phyloP scores from a whole-genome alignment of 2,888 invertebrate genomes.

The Drosophila pseudotakahashii region DNA sequence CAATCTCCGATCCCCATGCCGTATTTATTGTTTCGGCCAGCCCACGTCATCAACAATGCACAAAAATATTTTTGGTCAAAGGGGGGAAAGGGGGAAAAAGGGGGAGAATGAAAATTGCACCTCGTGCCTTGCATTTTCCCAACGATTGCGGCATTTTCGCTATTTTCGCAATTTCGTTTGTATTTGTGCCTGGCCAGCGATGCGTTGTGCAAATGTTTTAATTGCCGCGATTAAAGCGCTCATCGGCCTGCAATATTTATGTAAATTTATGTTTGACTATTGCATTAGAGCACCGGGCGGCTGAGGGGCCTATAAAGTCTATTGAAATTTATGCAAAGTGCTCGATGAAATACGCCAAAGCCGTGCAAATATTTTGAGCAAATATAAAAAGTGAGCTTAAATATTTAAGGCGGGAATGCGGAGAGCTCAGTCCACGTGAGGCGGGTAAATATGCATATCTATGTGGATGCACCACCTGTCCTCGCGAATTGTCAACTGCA shows the following conservation, averaged over 20 bases:
- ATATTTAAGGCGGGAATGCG: constrained; percentile 32
- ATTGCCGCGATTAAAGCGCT: constrained; percentile 55
- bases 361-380: constrained; percentile 26
- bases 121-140: constrained; percentile 35
- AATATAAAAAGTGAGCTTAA: constrained; percentile 37
- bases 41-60: constrained; percentile 38
- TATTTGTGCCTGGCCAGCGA: constrained; percentile 37
- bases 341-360: constrained; percentile 31
- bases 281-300: constrained; percentile 43
- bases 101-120: constrained; percentile 16
- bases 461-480: constrained; percentile 30
- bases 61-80: constrained; percentile 36
- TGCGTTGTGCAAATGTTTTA: constrained; percentile 56
- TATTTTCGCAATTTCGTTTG: constrained; percentile 38
- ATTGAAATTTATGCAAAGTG: constrained; percentile 48
- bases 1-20: neutral
- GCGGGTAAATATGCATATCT: constrained; percentile 6
- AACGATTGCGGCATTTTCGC: constrained; percentile 41
- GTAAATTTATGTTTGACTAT: constrained; percentile 52
- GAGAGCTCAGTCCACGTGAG: constrained; percentile 8
- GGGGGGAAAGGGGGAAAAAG: neutral
- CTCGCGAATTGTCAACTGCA: constrained; percentile 14
- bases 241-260: constrained; percentile 39
- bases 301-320: constrained; percentile 16
- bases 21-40: constrained; percentile 55